Evolutionary conservation across 2,113 vertebrate species (phyloP), one percentile per base, ranked within the genome.

Genomic region (Balaeniceps rex): DNA sequence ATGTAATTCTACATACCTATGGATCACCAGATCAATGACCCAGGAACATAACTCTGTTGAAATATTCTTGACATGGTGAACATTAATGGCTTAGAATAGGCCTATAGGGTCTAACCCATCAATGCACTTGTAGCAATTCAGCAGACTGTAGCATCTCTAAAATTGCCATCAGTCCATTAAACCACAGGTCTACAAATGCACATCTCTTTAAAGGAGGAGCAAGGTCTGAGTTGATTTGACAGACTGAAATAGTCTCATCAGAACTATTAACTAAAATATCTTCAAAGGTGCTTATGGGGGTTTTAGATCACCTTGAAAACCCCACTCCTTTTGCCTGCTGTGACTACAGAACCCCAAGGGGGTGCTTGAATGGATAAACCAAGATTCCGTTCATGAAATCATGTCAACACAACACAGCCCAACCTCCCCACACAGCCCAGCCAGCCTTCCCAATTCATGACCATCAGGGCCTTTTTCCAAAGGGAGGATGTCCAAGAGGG

Each of bases 1-100:
- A 74, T 1, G 6, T 65, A 69, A 76, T 70, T 90, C 84, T 65
- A 57, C 36, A 60, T 74, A 58, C 24, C 78, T 34, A 58, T 83
- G 84, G 87, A 97, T 93, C 87, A 96, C 60, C 49, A 76, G 87
- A 93, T 95, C 94, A 96, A 80, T 95, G 93, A 70, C 70, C 82
- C 55, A 74, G 70, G 75, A 93, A 81, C 84, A 72, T 70, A 96
- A 90, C 71, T 91, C 54, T 69, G 57, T 40, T 93, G 89, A 97
- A 96, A 95, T 90, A 95, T 86, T 85, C 93, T 80, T 93, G 75
- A 88, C 83, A 60, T 29, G 40, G 70, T 77, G 87, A 91, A 68
- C 87, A 71, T 95, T 90, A 95, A 87, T 71, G 63, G 66, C 68
- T 91, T 74, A 14, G 28, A 96, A 96, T 70, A 58, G 93, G 81